Conservation (phyloP, 2,113 vertebrate species). For the Platycercus adscitus region DNA sequence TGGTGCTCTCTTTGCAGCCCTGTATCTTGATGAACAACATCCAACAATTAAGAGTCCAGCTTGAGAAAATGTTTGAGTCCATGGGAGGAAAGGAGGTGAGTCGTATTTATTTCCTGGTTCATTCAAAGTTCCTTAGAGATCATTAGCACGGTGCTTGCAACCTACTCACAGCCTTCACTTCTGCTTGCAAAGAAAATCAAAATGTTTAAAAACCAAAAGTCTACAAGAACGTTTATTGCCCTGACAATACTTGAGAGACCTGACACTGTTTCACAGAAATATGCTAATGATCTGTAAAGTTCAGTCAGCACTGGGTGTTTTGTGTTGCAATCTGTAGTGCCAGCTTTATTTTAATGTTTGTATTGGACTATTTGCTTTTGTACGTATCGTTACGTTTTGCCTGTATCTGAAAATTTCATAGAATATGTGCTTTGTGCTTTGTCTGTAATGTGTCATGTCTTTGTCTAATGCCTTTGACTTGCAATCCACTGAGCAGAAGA, state of each 20-base stretch:
- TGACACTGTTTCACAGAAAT: neutral
- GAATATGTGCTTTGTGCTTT: constrained; percentile 68
- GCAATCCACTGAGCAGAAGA: constrained; percentile 89
- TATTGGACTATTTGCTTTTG: constrained; percentile 34
- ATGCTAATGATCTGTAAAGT: constrained; percentile 68
- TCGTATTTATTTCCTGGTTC: neutral
- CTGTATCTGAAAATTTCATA: constrained; percentile 16
- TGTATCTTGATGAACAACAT: constrained; percentile 98
- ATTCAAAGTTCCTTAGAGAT: constrained; percentile 51
- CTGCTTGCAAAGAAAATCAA: neutral
- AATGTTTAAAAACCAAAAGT: neutral
- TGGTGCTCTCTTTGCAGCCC: constrained; percentile 77
- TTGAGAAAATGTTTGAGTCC: constrained; percentile 99
- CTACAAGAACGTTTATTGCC: neutral
- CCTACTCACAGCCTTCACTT: neutral
- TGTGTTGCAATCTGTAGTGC: constrained; percentile 21
- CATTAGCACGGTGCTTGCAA: constrained; percentile 54
- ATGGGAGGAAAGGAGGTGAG: constrained; percentile 98
- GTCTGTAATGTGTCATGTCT: constrained; percentile 87
- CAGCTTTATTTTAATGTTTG: constrained; percentile 40
- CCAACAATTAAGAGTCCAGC: constrained; percentile 93
- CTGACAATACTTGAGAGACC: neutral
- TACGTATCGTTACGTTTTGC: neutral
- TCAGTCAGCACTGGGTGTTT: neutral
- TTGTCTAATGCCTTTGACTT: constrained; percentile 79